Percentiles rank a stretch among this genome's conserved stretches.
Evolutionary conservation across 2,888 invertebrate species (phyloP).

Genomic region (Aspidapion aeneum): DNA sequence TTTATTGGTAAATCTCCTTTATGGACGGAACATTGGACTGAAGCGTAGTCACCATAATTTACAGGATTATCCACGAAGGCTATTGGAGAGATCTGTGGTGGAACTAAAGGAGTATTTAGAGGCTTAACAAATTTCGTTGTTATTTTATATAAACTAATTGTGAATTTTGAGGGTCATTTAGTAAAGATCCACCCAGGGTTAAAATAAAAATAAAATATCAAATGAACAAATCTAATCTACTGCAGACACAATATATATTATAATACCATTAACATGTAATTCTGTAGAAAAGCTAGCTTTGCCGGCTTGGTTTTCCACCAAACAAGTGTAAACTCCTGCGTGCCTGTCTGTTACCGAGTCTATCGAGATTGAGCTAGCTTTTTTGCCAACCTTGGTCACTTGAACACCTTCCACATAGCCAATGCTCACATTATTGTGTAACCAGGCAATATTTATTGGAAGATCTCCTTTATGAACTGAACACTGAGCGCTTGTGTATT

Average conservation of each 20-base stretch:
- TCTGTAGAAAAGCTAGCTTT: slow-evolving; percentile 58
- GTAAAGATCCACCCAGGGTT: no score
- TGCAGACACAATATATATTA: neutral
- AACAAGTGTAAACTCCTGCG: slow-evolving; percentile 73
- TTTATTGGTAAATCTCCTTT: slow-evolving; percentile 76
- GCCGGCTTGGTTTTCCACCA: slow-evolving; percentile 66
- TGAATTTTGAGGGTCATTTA: no score
- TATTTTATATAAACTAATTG: no score
- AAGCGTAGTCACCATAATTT: slow-evolving; percentile 40
- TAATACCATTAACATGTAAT: slow-evolving; percentile 63
- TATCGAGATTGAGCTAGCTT: slow-evolving; percentile 65
- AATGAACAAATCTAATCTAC: no score
- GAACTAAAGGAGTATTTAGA: slow-evolving; percentile 62
- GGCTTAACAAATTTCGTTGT: no score
- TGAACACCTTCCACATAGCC: slow-evolving; percentile 35
- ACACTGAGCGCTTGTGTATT: slow-evolving; percentile 65
- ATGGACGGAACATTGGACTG: slow-evolving; percentile 58
- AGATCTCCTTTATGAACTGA: slow-evolving; percentile 70
- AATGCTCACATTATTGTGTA: slow-evolving; percentile 61
- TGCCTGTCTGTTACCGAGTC: slow-evolving; percentile 68
- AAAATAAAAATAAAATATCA: no score
- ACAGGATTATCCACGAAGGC: slow-evolving; percentile 69
- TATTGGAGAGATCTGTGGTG: slow-evolving; percentile 75
- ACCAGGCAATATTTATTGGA: slow-evolving; percentile 71
- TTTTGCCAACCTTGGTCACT: slow-evolving; percentile 47